A percentile compares a stretch with the other conserved stretches of the same genome.
These are phyloP conservation scores for Lophochroa leadbeateri DNA, from an alignment of 2,113 vertebrate species.

Conservation along the genomic window DNA sequence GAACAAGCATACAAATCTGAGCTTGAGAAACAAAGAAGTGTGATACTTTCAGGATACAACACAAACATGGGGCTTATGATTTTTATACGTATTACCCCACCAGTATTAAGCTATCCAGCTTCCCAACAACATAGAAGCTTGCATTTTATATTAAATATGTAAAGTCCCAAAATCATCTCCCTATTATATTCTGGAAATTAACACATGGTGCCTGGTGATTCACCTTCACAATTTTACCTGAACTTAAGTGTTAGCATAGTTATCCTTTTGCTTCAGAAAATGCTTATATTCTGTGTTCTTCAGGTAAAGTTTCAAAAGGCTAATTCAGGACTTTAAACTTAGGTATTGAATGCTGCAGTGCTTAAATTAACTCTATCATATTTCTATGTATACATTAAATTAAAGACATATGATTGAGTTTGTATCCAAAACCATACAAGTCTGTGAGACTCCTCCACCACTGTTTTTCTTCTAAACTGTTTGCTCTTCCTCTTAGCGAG, in stretches of 20 bases:
- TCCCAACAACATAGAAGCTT: background rate
- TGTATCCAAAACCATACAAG: background rate
- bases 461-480: background rate
- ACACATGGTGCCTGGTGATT: background rate
- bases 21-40: background rate
- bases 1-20: background rate
- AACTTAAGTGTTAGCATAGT: background rate
- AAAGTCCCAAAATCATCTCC: background rate
- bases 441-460: background rate
- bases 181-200: background rate
- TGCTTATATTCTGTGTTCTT: background rate
- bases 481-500: background rate
- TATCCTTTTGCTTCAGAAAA: background rate
- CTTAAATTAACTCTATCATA: background rate
- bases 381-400: background rate
- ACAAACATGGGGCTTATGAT: rapidly evolving
- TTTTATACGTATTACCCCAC: background rate
- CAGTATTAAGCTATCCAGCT: background rate
- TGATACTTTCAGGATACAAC: background rate
- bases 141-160: background rate
- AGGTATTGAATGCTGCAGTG: background rate
- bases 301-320: background rate
- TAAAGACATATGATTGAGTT: background rate
- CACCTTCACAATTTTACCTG: background rate
- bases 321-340: background rate